These are phyloP conservation scores for Himalopsyche phryganea DNA, from an alignment of 1,140 invertebrate species.

Conservation along the genomic window DNA sequence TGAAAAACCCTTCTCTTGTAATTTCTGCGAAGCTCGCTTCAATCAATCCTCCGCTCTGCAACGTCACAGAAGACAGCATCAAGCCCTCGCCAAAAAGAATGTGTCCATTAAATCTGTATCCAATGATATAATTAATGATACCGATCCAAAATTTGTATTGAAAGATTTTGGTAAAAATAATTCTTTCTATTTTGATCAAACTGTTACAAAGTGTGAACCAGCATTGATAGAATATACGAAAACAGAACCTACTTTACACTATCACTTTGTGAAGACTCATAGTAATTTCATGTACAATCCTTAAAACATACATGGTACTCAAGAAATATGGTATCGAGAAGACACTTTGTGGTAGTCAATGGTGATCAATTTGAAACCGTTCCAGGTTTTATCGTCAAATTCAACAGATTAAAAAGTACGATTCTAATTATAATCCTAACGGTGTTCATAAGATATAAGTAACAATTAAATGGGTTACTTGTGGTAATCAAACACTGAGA, in stretches of 20 bases:
- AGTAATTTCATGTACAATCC: background rate
- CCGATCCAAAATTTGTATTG: background rate
- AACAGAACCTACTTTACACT: background rate
- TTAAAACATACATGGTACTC: too few species aligned
- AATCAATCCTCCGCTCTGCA: conserved; percentile 19
- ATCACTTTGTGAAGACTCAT: conserved; percentile 8
- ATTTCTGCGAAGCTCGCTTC: conserved; percentile 11
- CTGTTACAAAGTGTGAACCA: background rate
- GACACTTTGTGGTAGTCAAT: too few species aligned
- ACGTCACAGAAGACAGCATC: conserved; percentile 18
- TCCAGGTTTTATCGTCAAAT: too few species aligned
- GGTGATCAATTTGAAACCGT: too few species aligned
- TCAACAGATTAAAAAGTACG: too few species aligned
- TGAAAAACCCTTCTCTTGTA: conserved; percentile 18
- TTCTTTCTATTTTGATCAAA: background rate
- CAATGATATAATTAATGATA: background rate
- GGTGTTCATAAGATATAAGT: too few species aligned
- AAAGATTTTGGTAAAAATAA: background rate
- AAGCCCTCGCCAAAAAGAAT: conserved; percentile 5
- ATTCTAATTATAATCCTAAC: too few species aligned
- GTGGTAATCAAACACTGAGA: too few species aligned
- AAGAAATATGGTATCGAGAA: too few species aligned
- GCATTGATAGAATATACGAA: conserved; percentile 5
- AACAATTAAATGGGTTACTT: too few species aligned
- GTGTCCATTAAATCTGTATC: background rate